Percentiles rank a stretch among this genome's conserved stretches.
These are phyloP conservation scores for Nematostella vectensis DNA, from an alignment of 92 coral and sea anemone genomes.

Conservation along the genomic window DNA sequence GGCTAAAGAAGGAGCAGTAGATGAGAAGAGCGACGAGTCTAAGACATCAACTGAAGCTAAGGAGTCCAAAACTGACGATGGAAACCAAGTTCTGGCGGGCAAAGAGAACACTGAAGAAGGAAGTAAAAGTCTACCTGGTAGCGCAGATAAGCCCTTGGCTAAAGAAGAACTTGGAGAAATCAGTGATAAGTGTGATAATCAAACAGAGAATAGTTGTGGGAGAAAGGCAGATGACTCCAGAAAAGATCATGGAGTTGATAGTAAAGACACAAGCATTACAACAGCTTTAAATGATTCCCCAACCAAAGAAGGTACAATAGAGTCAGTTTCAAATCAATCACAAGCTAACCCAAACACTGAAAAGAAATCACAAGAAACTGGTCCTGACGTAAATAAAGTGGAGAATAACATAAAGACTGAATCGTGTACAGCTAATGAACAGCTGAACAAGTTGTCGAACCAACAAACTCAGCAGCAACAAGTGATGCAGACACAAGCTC, in stretches of 20 bases:
- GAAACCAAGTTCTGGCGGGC: background rate
- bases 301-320: background rate
- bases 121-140: background rate
- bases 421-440: background rate
- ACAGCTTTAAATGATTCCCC: background rate
- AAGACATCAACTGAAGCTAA: background rate
- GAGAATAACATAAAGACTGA: background rate
- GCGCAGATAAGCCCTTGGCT: background rate
- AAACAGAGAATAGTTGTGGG: background rate
- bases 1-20: background rate
- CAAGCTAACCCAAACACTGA: background rate
- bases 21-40: background rate
- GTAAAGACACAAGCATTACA: too few relatives aligned
- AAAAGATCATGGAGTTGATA: background rate
- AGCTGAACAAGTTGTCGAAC: background rate
- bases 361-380: background rate
- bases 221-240: background rate
- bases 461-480: conserved; percentile 5
- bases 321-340: background rate
- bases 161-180: background rate
- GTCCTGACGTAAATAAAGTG: background rate
- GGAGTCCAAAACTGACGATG: background rate
- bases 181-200: background rate
- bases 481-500: conserved; percentile 7
- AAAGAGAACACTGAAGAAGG: background rate